Evolutionary conservation across 2,113 vertebrate genomes (phyloP).

Genomic region (Dasypus novemcinctus): DNA sequence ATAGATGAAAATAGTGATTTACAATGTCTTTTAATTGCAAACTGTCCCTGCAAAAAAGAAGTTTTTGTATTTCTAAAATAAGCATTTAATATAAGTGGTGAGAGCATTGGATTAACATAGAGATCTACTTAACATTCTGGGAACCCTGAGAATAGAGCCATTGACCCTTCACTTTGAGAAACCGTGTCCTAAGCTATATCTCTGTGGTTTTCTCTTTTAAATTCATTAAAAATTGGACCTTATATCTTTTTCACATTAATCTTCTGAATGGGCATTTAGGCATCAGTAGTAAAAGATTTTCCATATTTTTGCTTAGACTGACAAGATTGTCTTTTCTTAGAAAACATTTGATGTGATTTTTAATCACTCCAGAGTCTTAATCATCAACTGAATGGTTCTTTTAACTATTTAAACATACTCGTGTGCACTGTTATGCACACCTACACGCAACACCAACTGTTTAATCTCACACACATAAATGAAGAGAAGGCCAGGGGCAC

Average conservation of each 20-base stretch:
- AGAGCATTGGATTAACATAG: neutral
- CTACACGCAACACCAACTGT: neutral
- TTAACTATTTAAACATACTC: neutral
- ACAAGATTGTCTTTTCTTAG: constrained; percentile 16
- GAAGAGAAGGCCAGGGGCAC: neutral
- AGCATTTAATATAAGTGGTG: neutral
- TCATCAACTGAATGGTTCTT: neutral
- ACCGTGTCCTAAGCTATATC: neutral
- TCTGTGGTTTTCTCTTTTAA: neutral
- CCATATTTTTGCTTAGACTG: neutral
- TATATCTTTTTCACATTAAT: constrained; percentile 26
- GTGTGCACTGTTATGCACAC: neutral
- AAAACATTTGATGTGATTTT: neutral
- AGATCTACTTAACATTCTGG: neutral
- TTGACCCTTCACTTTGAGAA: neutral
- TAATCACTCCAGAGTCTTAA: neutral
- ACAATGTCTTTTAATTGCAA: neutral
- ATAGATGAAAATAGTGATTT: neutral
- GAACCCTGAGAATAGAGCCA: neutral
- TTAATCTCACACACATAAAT: neutral
- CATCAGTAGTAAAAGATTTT: constrained; percentile 22
- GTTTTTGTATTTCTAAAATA: neutral
- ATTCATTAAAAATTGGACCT: neutral
- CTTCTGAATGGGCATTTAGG: neutral
- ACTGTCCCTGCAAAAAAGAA: neutral